phyloP scores from a whole-genome alignment of 2,888 invertebrate genomes.

The Nasonia oneida region DNA sequence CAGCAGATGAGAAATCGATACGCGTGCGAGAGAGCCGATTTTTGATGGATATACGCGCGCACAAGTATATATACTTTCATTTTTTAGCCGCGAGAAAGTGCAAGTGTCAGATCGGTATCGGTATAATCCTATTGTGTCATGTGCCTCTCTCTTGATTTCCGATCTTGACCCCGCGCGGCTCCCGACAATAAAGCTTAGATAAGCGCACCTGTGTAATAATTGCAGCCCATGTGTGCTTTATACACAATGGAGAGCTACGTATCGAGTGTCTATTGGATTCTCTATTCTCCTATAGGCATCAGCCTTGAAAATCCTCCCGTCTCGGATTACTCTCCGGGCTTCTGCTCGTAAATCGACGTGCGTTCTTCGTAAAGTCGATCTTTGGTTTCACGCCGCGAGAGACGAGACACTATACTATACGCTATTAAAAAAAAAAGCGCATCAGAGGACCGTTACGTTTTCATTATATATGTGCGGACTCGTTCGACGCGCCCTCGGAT shows the following conservation, averaged over 20 bases:
- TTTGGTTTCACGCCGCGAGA: neutral
- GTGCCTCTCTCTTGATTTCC: neutral
- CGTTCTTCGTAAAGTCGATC: constrained; percentile 6
- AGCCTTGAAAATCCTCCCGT: neutral
- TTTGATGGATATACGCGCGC: neutral
- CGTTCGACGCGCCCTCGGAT: neutral
- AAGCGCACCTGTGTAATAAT: neutral
- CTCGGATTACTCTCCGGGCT: neutral
- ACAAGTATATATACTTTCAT: neutral
- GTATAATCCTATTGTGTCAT: constrained; percentile 3
- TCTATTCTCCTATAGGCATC: too few relatives aligned
- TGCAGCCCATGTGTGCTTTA: neutral
- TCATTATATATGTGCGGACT: neutral
- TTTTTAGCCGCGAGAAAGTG: neutral
- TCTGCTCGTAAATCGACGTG: neutral
- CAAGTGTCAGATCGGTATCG: neutral
- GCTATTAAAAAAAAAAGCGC: neutral
- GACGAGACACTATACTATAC: neutral
- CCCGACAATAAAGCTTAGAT: neutral
- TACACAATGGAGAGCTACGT: neutral
- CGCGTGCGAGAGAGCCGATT: constrained; percentile 4
- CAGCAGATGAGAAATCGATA: neutral
- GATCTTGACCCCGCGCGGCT: neutral
- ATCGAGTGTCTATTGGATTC: neutral
- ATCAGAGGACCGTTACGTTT: neutral